Base-by-base conservation (phyloP, 2,888 invertebrate species). In the Caenorhabditis becei region DNA sequence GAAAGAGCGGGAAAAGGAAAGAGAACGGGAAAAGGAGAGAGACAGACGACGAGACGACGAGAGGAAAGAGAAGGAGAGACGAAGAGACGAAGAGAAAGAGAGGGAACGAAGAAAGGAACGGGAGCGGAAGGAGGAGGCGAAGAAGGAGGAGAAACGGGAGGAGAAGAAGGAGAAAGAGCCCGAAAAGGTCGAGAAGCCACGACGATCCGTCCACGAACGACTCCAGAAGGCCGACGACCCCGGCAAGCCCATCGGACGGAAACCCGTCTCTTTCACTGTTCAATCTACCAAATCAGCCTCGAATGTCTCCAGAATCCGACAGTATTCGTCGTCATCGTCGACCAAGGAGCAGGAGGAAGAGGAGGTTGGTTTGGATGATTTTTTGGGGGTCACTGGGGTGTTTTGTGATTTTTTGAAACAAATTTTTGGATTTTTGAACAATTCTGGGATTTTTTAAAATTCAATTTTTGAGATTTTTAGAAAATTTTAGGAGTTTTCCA, bases 261-360 rank as follows among this genome's bases (percentile, higher is more conserved):
- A 78, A 65, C 77, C 77, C 10, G 77, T 77, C 35, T 77, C 70
- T 2, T 77, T 72, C 41, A 67, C 66, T 24, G 44, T 77, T 4
- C 47, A 54, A 32, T 53, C 61, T 26, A 51, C 37, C 20, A 67
- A 78, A 26, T 14, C 53, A 8, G 24, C 70, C 2, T 16, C 65
- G 3, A 54, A 14, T 11, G 20, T 44, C 20, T 23, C 51, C 24
- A 41, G 62, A 47, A 44, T 59, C 59, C 49, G 51, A 2, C 49
- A 58, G 11, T 51, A 49, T 23, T 75, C 75, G 2, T 75, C 75
- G n/a, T 65, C 65, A 3, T 66, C 74, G 23, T 65, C 66, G 3
- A 61, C 59, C 1, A 66, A 66, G 26, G 71, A 62, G 11, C 59
- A 71, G 41, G 75, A 75, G 32, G 66, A 61, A 23, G 59, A 61